These are phyloP conservation scores for Lepilemur septentrionalis DNA, from an alignment of 2,797 vertebrate species.

Conservation along the genomic window DNA sequence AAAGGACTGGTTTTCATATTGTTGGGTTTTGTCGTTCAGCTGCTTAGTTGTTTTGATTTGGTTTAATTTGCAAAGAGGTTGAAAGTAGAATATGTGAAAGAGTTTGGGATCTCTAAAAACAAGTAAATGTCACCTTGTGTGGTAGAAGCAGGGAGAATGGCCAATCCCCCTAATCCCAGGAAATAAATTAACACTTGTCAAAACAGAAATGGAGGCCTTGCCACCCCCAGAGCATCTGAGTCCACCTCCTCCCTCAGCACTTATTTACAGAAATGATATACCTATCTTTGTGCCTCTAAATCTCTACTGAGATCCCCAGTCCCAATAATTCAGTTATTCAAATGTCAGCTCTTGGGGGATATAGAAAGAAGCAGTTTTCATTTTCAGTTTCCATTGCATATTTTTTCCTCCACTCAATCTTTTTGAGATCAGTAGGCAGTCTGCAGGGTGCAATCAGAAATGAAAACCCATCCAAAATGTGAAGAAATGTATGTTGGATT, in stretches of 20 bases:
- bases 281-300: background rate
- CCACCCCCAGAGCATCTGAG: background rate
- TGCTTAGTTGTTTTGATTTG: constrained; percentile 15
- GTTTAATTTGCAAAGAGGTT: background rate
- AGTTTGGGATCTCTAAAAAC: background rate
- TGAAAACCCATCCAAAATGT: constrained; percentile 15
- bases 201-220: constrained; percentile 38
- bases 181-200: constrained; percentile 55
- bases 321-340: constrained; percentile 49
- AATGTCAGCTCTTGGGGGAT: constrained; percentile 39
- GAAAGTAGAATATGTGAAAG: background rate
- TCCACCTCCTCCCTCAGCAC: background rate
- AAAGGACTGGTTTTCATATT: background rate
- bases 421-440: constrained; percentile 8
- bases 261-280: constrained; percentile 46
- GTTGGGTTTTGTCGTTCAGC: background rate
- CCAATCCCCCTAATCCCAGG: background rate
- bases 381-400: constrained; percentile 48
- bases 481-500: constrained; percentile 20
- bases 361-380: constrained; percentile 27
- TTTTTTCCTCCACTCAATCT: constrained; percentile 30
- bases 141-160: background rate
- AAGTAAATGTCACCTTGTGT: background rate
- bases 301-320: background rate
- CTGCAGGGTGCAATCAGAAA: constrained; percentile 35